Base-by-base conservation (phyloP, 2,797 vertebrate species). In the Poeciliopsis infans region DNA sequence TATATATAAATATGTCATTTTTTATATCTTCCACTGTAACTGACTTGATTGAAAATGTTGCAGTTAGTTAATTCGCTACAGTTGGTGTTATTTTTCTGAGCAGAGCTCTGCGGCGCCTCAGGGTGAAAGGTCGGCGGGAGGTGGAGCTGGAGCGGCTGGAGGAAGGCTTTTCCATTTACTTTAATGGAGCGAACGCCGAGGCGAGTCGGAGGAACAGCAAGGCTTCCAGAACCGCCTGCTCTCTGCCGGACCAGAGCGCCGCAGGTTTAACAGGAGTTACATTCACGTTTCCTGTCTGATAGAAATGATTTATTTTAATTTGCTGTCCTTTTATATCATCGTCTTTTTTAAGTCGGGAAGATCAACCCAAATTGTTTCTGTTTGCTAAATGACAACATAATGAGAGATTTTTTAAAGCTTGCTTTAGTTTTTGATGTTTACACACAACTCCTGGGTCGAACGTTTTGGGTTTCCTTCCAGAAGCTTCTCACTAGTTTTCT, bases 111-210 rank as follows among this genome's bases (percentile, higher is more conserved):
- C 96, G 94, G 61, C 94, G 93, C 72, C 94, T 97, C 74, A 96
- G 91, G 89, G 89, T 84, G 83, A 99, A 98, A 91, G 95, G 96
- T 84, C 93, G 96, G 0, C 49, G 88, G 82, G 96, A 98, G 78
- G 87, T 96, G 59, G 95, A 96, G 77, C 89, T 99, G 91, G 97
- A 99, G 87, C 94, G 94, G 71, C 79, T 98, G 72, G 98, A 99
- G 77, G 96, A 97, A 84, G 98, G 98, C 18, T 99, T 99, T 94
- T 97, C 96, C 18, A 94, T 98, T 77, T 99, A 99, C 25, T 91
- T 99, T 79, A 99, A 99, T 11, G 98, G 98, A 74, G 98, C 98
- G 79, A 98, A 99, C 85, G 96, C 97, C 0, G 96, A 96, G 76
- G 84, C 89, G 71, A 74, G 82, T 71, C 94, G 83, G 80, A 95